phyloP scores from a whole-genome alignment of 1,140 invertebrate genomes.

The Neodiprion virginianus region DNA sequence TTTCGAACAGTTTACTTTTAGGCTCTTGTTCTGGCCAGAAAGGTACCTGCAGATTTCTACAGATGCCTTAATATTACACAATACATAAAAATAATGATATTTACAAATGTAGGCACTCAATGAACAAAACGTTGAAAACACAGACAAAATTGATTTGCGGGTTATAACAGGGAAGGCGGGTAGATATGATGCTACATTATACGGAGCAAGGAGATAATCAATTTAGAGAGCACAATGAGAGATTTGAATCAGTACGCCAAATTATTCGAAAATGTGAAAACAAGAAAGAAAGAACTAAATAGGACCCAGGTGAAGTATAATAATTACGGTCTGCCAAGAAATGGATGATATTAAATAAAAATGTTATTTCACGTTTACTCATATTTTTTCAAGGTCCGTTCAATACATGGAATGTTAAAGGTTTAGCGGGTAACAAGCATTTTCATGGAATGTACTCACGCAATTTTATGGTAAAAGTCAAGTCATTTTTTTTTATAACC shows the following conservation, averaged over 20 bases:
- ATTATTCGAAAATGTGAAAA: neutral
- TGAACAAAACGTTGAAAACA: slow-evolving; percentile 16
- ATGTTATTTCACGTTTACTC: neutral
- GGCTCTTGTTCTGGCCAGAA: slow-evolving; percentile 10
- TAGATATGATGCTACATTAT: slow-evolving; percentile 6
- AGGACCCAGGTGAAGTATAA: neutral
- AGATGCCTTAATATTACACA: slow-evolving; percentile 7
- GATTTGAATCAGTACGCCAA: neutral
- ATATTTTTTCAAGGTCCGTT: slow-evolving; percentile 3
- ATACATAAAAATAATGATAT: slow-evolving; percentile 18
- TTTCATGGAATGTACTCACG: slow-evolving; percentile 13
- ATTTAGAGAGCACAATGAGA: slow-evolving; percentile 3
- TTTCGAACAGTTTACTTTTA: slow-evolving; percentile 13
- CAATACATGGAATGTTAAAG: slow-evolving; percentile 8
- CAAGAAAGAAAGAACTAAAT: neutral
- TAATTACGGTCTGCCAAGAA: neutral
- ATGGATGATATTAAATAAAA: neutral
- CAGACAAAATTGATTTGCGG: neutral
- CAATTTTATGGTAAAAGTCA: neutral
- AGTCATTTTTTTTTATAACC: neutral
- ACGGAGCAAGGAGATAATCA: neutral
- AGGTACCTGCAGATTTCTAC: neutral
- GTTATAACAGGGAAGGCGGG: neutral
- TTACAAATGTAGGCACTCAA: slow-evolving; percentile 18
- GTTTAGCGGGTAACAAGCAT: slow-evolving; percentile 8